Base-by-base conservation (phyloP, 2,888 invertebrate genomes). In the Slavum lentiscoides region DNA sequence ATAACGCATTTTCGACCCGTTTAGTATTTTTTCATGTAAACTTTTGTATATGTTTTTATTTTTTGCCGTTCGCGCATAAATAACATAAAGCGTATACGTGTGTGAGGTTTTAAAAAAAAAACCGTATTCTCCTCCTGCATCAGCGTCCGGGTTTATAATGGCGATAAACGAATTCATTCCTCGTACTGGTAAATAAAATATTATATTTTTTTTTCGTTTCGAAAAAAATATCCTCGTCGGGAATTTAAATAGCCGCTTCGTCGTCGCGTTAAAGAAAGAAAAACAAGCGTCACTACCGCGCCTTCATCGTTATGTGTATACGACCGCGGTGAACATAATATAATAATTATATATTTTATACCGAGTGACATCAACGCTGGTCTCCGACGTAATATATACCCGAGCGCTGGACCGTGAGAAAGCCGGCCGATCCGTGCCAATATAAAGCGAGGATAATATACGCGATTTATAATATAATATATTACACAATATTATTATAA, bases 331-430 rank as follows among this genome's bases (percentile, higher is more conserved):
- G 4, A 13, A 15, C 53, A 15, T 43, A n/a, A 8, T n/a, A 4
- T 30, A 30, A 43, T 58, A 59, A 58, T 75, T 58, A 66, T 11
- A 6, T 43, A 7, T 19, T 9, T 17, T 37, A 23, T 75, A 67
- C 67, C 43, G 43, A 43, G 68, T 62, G 77, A 69, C 69, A 62
- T 61, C 69, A 21, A 77, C 80, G 80, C 64, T 80, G n/a, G 80
- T 64, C n/a, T n/a, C n/a, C n/a, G n/a, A n/a, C n/a, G n/a, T n/a
- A n/a, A n/a, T n/a, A n/a, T n/a, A n/a, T n/a, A n/a, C n/a, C 8
- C 43, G 53, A 23, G 64, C 69, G 21, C 37, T 62, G 62, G 69
- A 70, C 75, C 75, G 75, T 68, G 75, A 68, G 75, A 76, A 76
- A 76, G 30, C 59, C 75, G 58, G 67, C 8, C 49, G 49, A 43